Conservation (phyloP, 2,888 invertebrate species). For the Trimorus sp. region DNA sequence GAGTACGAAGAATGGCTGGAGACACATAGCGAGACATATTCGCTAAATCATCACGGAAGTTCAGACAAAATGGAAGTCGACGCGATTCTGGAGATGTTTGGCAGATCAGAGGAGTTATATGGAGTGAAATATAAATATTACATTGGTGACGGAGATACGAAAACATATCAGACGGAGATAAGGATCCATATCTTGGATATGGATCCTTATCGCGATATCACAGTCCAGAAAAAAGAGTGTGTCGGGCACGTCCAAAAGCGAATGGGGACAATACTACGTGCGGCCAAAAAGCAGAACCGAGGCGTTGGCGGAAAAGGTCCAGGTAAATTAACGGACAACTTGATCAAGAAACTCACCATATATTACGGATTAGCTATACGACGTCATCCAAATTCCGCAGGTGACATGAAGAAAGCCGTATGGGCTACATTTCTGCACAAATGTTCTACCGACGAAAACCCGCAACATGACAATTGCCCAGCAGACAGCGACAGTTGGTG, state of each 20-base stretch:
- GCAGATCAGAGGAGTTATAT: conserved; percentile 2
- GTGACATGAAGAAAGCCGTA: too few relatives aligned
- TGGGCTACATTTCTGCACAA: conserved; percentile 49
- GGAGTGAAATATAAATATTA: too few relatives aligned
- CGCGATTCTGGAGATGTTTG: conserved; percentile 21
- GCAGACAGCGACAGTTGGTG: conserved; percentile 8
- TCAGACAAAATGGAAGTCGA: conserved; percentile 44
- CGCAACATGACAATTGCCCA: conserved; percentile 14
- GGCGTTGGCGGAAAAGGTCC: conserved; percentile 37
- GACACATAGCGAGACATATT: conserved; percentile 27
- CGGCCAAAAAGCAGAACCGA: conserved; percentile 41
- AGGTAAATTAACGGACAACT: conserved; percentile 4
- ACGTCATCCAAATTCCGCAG: background rate
- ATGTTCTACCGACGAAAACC: conserved; percentile 9
- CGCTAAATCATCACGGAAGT: conserved; percentile 44
- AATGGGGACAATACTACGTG: conserved; percentile 38
- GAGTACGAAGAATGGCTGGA: conserved; percentile 49
- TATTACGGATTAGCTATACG: conserved; percentile 68
- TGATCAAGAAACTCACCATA: conserved; percentile 2
- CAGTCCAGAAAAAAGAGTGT: conserved; percentile 23
- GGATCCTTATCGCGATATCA: background rate
- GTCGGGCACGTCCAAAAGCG: too few relatives aligned
- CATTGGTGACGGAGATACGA: background rate
- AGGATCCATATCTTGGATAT: background rate
- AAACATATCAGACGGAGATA: conserved; percentile 2